These are phyloP conservation scores for Rhegmatorhina hoffmannsi DNA, from an alignment of 2,113 vertebrate species.

Conservation along the genomic window DNA sequence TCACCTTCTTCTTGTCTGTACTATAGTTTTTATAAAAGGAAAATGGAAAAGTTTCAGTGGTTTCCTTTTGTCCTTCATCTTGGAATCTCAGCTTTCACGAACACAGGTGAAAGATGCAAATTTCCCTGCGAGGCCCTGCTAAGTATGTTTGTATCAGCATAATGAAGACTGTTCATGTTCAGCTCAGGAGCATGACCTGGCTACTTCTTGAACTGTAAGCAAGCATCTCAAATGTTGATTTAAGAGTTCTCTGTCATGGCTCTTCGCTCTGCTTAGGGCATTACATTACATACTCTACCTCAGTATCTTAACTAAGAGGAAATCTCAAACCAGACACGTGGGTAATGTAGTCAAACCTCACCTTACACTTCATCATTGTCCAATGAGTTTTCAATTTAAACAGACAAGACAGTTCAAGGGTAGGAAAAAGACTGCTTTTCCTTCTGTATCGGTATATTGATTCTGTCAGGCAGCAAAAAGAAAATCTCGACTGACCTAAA, in stretches of 20 bases:
- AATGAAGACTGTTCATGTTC: neutral
- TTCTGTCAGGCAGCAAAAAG: neutral
- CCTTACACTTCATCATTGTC: neutral
- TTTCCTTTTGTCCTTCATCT: neutral
- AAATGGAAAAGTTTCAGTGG: neutral
- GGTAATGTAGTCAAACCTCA: neutral
- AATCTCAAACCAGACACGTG: neutral
- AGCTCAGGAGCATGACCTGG: neutral
- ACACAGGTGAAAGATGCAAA: neutral
- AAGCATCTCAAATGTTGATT: neutral
- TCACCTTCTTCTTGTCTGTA: neutral
- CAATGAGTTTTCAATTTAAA: conserved; percentile 12
- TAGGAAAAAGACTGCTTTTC: neutral
- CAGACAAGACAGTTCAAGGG: neutral
- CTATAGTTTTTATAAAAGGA: neutral
- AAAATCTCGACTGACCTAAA: neutral
- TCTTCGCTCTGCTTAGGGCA: neutral
- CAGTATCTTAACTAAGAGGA: neutral
- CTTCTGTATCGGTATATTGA: neutral
- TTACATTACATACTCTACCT: neutral
- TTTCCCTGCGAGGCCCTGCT: neutral
- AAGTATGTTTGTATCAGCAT: neutral
- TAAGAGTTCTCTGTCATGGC: neutral
- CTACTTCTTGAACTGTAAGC: neutral
- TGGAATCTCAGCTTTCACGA: neutral